Evolutionary conservation across 2,888 invertebrate genomes (phyloP).

Genomic region (Synergus laeviventris): DNA sequence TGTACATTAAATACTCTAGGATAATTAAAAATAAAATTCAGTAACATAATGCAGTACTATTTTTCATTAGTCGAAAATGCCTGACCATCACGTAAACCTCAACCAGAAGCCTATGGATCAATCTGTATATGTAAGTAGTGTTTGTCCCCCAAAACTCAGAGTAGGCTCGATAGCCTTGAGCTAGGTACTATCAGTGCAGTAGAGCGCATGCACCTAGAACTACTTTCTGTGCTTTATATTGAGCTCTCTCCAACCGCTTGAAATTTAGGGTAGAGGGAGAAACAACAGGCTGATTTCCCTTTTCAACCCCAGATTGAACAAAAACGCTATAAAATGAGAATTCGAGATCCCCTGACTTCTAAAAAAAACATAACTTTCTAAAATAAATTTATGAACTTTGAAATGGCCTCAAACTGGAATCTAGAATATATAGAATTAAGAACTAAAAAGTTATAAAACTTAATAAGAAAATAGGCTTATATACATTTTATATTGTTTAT

Average conservation of each 20-base stretch:
- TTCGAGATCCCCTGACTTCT: background rate
- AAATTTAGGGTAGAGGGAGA: constrained; percentile 35
- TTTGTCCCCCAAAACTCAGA: constrained; percentile 33
- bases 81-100: background rate
- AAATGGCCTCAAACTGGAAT: background rate
- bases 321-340: constrained; percentile 28
- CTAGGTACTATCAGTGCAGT: constrained; percentile 27
- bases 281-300: constrained; percentile 26
- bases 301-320: constrained; percentile 8
- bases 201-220: constrained; percentile 30
- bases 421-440: background rate
- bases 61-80: constrained; percentile 21
- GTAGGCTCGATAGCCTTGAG: constrained; percentile 27
- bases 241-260: constrained; percentile 40
- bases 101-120: constrained; percentile 10
- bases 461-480: constrained; percentile 15
- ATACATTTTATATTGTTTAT: constrained; percentile 40
- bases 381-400: background rate
- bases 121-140: constrained; percentile 6
- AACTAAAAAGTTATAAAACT: background rate
- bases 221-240: constrained; percentile 24
- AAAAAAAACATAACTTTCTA: background rate
- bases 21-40: constrained; percentile 20
- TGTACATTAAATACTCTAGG: background rate
- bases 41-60: constrained; percentile 2